phyloP scores from a whole-genome alignment of 2,888 invertebrate genomes.

The Pyrrhosoma nymphula region DNA sequence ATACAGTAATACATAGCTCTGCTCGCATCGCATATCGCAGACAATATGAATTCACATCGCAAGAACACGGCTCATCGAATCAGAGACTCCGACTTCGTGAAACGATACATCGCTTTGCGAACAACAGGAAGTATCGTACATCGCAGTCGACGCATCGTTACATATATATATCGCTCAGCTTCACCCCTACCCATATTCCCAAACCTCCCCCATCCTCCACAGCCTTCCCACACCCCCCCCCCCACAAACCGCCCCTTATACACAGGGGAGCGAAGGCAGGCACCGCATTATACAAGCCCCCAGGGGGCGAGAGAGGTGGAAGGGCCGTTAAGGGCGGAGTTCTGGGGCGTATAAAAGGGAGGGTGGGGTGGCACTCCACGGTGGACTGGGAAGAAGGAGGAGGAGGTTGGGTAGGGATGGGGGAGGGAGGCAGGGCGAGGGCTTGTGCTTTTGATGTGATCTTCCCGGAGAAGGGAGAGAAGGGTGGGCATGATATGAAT shows the following conservation, averaged over 20 bases:
- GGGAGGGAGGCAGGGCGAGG: background rate
- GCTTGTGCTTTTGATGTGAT: background rate
- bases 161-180: background rate
- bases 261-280: background rate
- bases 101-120: background rate
- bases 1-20: too few species aligned
- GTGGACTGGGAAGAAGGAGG: background rate
- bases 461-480: background rate
- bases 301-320: background rate
- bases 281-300: conserved; percentile 39
- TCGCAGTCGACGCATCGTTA: too few species aligned
- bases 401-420: background rate
- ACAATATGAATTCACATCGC: too few species aligned
- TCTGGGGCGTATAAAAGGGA: background rate
- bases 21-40: too few species aligned
- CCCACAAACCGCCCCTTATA: background rate
- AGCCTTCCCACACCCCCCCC: background rate
- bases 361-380: too few species aligned
- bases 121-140: background rate
- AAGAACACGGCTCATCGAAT: too few species aligned
- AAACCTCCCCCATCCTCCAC: background rate
- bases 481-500: conserved; percentile 1
- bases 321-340: conserved; percentile 20
- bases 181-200: background rate
- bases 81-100: too few species aligned